Evolutionary conservation across 92 coral and sea anemone species (phyloP), one percentile per base, ranked within the genome.

Genomic region (Chrysogorgia sp.): DNA sequence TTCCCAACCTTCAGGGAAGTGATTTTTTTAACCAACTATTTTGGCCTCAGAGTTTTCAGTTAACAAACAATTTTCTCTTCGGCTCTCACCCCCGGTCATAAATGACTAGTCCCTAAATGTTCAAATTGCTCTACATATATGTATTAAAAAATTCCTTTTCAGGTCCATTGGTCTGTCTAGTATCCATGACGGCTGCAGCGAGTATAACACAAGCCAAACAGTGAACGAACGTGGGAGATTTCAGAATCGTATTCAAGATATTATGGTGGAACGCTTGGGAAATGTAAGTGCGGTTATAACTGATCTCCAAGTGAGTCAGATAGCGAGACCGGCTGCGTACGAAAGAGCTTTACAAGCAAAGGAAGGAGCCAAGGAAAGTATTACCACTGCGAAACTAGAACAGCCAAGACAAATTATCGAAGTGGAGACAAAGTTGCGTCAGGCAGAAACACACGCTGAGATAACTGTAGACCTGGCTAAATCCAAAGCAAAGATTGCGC

Each of bases 351-450:
- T 91, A 12, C 72, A 90, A 10, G 71, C 74, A 67, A 91, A 91
- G 76, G 93, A 91, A 61, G 83, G 89, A 24, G 97, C 97, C 15
- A 91, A 91, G 77, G 97, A 91, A 60, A 91, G 87, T 83, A 91
- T 91, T 79, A 80, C 80, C 56, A 84, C 90, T 33, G 93, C 97
- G 0, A 61, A 57, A 71, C 85, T 84, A 32, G 93, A 91, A 59
- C 91, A 92, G 24, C 97, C 97, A 26, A 82, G 97, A 23, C 85
- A 74, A 29, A 67, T 91, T 25, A 89, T 91, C 26, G 81, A 91
- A 58, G 92, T 90, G 3, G 71, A 78, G 34, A 58, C 93, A 10
- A 66, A 72, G 15, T 79, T 65, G 57, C 86, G 86, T 45, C 89
- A 89, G 58, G 97, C 97, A 22, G 59, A 82, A 35, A 91, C 84